Conservation (phyloP, 1,140 invertebrate genomes). For the Drosophila micromelanica region DNA sequence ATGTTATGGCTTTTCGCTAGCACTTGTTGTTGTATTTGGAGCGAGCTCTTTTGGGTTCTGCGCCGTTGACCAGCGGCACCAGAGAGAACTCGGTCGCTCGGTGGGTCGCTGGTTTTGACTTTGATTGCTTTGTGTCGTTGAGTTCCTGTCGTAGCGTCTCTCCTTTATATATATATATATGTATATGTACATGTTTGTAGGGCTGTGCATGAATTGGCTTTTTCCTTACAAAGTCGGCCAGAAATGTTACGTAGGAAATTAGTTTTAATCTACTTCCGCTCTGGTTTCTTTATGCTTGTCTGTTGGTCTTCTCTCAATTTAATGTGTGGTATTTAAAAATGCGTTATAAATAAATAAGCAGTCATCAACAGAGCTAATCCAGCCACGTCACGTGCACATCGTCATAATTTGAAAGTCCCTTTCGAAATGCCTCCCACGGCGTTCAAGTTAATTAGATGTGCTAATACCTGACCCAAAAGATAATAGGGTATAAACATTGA, state of each 20-base stretch:
- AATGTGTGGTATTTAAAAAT: slow-evolving; percentile 58
- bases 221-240: slow-evolving; percentile 18
- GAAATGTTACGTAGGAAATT: slow-evolving; percentile 72
- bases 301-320: slow-evolving; percentile 18
- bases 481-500: slow-evolving; percentile 28
- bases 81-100: slow-evolving; percentile 16
- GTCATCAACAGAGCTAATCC: slow-evolving; percentile 37
- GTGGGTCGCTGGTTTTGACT: slow-evolving; percentile 57
- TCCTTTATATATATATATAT: neutral
- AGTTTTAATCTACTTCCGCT: slow-evolving; percentile 77
- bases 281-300: slow-evolving; percentile 25
- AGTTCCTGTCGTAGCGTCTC: slow-evolving; percentile 8
- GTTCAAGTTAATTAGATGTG: slow-evolving; percentile 55
- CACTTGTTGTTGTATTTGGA: slow-evolving; percentile 40
- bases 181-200: slow-evolving; percentile 23
- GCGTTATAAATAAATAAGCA: slow-evolving; percentile 75
- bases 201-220: slow-evolving; percentile 19
- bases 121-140: slow-evolving; percentile 79
- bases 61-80: slow-evolving; percentile 55
- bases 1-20: slow-evolving; percentile 68
- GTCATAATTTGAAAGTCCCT: slow-evolving; percentile 63
- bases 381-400: slow-evolving; percentile 50
- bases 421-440: slow-evolving; percentile 29
- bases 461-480: slow-evolving; percentile 46
- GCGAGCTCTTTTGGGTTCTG: slow-evolving; percentile 53